phyloP scores from a whole-genome alignment of 2,888 invertebrate genomes.

The Plagodis pulveraria region DNA sequence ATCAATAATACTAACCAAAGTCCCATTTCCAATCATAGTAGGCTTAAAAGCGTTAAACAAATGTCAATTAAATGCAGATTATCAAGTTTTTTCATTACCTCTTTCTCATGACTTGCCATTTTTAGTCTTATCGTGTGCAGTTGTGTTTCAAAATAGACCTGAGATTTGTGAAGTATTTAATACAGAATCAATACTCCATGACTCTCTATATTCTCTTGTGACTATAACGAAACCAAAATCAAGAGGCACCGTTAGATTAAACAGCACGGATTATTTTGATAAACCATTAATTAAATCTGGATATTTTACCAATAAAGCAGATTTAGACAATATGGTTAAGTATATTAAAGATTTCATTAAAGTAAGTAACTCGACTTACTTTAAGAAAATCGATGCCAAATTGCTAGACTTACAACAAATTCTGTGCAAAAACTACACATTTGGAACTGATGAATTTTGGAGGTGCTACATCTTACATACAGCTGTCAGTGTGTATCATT shows the following conservation, averaged over 20 bases:
- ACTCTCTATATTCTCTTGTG: slow-evolving; percentile 34
- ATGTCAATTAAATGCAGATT: slow-evolving; percentile 70
- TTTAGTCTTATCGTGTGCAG: slow-evolving; percentile 33
- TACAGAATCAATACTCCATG: slow-evolving; percentile 30
- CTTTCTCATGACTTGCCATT: slow-evolving; percentile 26
- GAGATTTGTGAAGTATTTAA: slow-evolving; percentile 41
- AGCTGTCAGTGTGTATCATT: slow-evolving; percentile 26
- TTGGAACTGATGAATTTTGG: slow-evolving; percentile 24
- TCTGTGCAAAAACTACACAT: slow-evolving; percentile 26
- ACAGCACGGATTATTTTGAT: slow-evolving; percentile 77
- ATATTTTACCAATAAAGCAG: slow-evolving; percentile 79
- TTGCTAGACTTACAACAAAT: slow-evolving; percentile 42
- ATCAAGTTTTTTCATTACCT: slow-evolving; percentile 45
- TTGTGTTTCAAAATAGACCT: slow-evolving; percentile 39
- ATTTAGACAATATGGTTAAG: slow-evolving; percentile 66
- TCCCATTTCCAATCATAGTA: slow-evolving; percentile 40
- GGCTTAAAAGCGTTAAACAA: slow-evolving; percentile 83
- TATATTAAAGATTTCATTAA: slow-evolving; percentile 57
- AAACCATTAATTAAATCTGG: slow-evolving; percentile 85
- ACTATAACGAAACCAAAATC: slow-evolving; percentile 69
- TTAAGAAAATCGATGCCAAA: slow-evolving; percentile 56
- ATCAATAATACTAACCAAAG: slow-evolving; percentile 43
- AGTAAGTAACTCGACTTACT: slow-evolving; percentile 64
- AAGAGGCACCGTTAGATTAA: slow-evolving; percentile 79
- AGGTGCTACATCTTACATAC: slow-evolving; percentile 32